A percentile compares a stretch with the other conserved stretches of the same genome.
Conservation (phyloP, 2,888 invertebrate species). For the Nowickia ferox region DNA sequence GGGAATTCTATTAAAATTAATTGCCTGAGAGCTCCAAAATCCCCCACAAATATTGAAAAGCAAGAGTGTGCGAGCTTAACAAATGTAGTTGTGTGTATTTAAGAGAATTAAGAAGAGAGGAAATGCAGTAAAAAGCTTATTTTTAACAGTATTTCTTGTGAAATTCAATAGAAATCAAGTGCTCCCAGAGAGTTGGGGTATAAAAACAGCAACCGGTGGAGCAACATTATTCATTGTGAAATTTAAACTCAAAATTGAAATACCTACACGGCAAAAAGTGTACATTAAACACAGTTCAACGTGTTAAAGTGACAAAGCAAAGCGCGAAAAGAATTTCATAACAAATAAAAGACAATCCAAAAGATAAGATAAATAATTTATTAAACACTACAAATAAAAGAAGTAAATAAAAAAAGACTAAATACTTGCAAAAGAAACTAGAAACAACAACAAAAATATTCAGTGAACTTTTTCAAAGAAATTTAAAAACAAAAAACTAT, state of each 20-base stretch:
- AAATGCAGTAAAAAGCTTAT: conserved; percentile 59
- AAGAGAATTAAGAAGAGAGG: conserved; percentile 36
- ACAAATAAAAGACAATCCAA: conserved; percentile 72
- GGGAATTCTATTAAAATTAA: conserved; percentile 67
- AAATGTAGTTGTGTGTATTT: background rate
- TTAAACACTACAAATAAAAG: conserved; percentile 19
- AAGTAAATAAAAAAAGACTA: conserved; percentile 10
- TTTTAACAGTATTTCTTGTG: conserved; percentile 75
- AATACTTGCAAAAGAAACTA: conserved; percentile 72
- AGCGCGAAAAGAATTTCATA: conserved; percentile 80
- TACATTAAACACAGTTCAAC: conserved; percentile 42
- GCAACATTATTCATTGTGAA: conserved; percentile 81
- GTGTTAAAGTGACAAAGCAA: conserved; percentile 56
- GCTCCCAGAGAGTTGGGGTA: conserved; percentile 78
- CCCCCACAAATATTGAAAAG: conserved; percentile 46
- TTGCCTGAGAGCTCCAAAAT: conserved; percentile 65
- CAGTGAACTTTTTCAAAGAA: conserved; percentile 61
- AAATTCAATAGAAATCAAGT: conserved; percentile 76
- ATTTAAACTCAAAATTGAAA: conserved; percentile 82
- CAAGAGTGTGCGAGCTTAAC: conserved; percentile 19
- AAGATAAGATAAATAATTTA: conserved; percentile 30
- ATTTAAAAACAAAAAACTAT: too few species aligned
- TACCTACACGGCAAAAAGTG: conserved; percentile 72
- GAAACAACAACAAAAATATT: conserved; percentile 34
- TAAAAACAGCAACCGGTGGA: conserved; percentile 77